Conservation (phyloP, 2,888 invertebrate species). For the Euplexia lucipara region DNA sequence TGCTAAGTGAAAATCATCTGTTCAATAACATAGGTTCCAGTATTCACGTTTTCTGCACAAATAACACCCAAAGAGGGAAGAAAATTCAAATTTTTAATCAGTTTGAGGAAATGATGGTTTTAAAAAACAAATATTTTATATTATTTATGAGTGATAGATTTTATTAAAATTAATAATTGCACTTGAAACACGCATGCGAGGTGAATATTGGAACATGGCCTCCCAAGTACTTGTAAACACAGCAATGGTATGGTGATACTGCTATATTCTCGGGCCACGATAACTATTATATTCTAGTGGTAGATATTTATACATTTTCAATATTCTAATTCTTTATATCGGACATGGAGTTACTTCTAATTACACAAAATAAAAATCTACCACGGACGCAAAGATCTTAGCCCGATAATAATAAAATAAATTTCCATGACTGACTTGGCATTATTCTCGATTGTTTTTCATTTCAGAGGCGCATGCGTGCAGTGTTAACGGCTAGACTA, state of each 20-base stretch:
- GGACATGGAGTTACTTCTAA: neutral
- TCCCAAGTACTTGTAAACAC: slow-evolving; percentile 68
- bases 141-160: neutral
- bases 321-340: slow-evolving; percentile 7
- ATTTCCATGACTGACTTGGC: slow-evolving; percentile 91
- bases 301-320: slow-evolving; percentile 62
- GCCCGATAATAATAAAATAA: slow-evolving; percentile 78
- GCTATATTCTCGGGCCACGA: slow-evolving; percentile 81
- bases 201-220: slow-evolving; percentile 86
- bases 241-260: slow-evolving; percentile 84
- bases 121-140: neutral
- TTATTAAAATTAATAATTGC: neutral
- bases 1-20: slow-evolving; percentile 53
- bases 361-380: slow-evolving; percentile 62
- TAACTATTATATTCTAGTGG: slow-evolving; percentile 72
- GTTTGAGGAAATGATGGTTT: neutral
- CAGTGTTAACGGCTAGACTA: slow-evolving; percentile 88
- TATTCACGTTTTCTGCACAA: slow-evolving; percentile 61
- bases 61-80: neutral
- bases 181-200: neutral
- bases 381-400: slow-evolving; percentile 69
- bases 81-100: too few relatives aligned
- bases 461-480: slow-evolving; percentile 91
- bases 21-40: slow-evolving; percentile 63
- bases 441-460: slow-evolving; percentile 89